Conservation (phyloP, 1,140 invertebrate genomes). For the Hycleus phaleratus region DNA sequence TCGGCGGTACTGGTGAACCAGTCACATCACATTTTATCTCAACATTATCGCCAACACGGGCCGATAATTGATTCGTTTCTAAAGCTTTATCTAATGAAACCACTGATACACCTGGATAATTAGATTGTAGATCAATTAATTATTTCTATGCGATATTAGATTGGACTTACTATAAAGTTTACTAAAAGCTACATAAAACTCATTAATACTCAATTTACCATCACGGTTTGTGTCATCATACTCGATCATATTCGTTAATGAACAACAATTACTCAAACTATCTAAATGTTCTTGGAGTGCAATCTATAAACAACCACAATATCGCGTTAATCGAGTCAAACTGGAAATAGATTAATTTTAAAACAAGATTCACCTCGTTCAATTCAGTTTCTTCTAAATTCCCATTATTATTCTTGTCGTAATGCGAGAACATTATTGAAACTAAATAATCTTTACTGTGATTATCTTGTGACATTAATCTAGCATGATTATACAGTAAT, state of each 20-base stretch:
- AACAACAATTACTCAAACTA: constrained; percentile 58
- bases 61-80: constrained; percentile 60
- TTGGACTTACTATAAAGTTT: constrained; percentile 61
- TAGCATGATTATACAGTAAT: constrained; percentile 63
- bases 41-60: constrained; percentile 67
- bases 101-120: constrained; percentile 57
- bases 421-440: constrained; percentile 72
- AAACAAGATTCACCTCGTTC: constrained; percentile 42
- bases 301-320: constrained; percentile 42
- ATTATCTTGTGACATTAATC: constrained; percentile 53
- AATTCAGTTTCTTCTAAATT: constrained; percentile 60
- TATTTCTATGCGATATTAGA: neutral
- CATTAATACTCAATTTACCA: constrained; percentile 58
- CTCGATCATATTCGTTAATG: constrained; percentile 58
- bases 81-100: constrained; percentile 66
- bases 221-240: constrained; percentile 65
- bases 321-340: neutral
- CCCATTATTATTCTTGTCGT: constrained; percentile 66
- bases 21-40: constrained; percentile 74
- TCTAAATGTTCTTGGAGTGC: constrained; percentile 56
- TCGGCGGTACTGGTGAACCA: constrained; percentile 59
- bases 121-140: neutral
- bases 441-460: constrained; percentile 66
- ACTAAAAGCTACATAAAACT: constrained; percentile 72
- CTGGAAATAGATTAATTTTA: neutral